Evolutionary conservation across 2,113 vertebrate genomes (phyloP), one percentile per base, ranked within the genome.

Genomic region (Melanocharis versteri): DNA sequence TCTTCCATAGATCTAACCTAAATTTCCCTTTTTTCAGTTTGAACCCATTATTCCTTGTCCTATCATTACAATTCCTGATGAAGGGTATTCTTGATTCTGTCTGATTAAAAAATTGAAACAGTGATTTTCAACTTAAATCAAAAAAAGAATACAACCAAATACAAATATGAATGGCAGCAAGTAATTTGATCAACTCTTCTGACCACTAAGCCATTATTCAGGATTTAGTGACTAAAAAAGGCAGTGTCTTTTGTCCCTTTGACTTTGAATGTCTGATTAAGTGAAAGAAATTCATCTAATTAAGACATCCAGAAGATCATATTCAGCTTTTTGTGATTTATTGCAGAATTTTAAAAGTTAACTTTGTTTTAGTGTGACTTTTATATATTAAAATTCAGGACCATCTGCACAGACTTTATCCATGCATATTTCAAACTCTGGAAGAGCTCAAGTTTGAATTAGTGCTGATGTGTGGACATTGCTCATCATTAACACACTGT

Each of bases 401-500:
- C 94, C 97, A 97, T 96, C 95, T 87, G 87, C 91, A 81, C 87
- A 90, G 96, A 96, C 80, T 95, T 97, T 92, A 95, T 83, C 92
- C 91, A 84, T 95, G 96, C 96, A 97, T 97, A 97, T 97, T 97
- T 97, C 97, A 97, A 96, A 97, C 91, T 96, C 91, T 92, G 89
- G 83, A 94, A 96, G 93, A 97, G 94, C 95, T 97, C 92, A 93
- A 92, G 96, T 97, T 96, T 97, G 97, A 97, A 97, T 97, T 97
- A 97, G 97, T 95, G 95, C 96, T 96, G 96, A 97, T 97, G 85
- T 97, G 96, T 90, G 94, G 97, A 97, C 95, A 97, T 97, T 94
- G 94, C 87, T 97, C 97, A 96, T 97, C 97, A 96, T 97, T 97
- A 97, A 96, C 87, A 92, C 84, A 60, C 93, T 72, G 83, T 94